Evolutionary conservation across 1,140 invertebrate genomes (phyloP), one percentile per base, ranked within the genome.

Genomic region (Melanaphis sacchari): DNA sequence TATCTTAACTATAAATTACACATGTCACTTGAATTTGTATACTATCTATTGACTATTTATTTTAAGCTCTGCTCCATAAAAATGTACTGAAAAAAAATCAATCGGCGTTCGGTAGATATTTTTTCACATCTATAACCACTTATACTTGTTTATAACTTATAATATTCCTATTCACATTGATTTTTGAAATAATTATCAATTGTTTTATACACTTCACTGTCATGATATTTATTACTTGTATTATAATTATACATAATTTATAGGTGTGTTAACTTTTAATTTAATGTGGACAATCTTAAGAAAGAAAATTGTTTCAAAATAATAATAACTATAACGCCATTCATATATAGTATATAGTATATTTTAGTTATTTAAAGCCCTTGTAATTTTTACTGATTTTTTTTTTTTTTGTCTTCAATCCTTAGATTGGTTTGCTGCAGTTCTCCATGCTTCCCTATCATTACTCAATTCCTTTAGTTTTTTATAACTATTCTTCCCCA

Each of bases 371-470:
- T 52, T 52, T 22, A 52, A 52, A 52, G 52, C 3, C 22, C 6
- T 24, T 52, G 52, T 24, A 0, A 52, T 52, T 52, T 52, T 52
- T 7, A 52, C 43, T 43, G 21, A 24, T 52, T n/a, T n/a, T n/a
- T n/a, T n/a, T n/a, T n/a, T n/a, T n/a, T n/a, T n/a, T n/a, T n/a
- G n/a, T n/a, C n/a, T n/a, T n/a, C n/a, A n/a, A n/a, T n/a, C n/a
- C n/a, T n/a, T n/a, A n/a, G n/a, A n/a, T n/a, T n/a, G n/a, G n/a
- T n/a, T n/a, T n/a, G n/a, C n/a, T n/a, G n/a, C n/a, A n/a, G 88
- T 59, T 90, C 36, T 90, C 52, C 52, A 90, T 54, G 36, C 88
- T 1, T 90, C 52, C 22, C 88, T 54, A 54, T 90, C 36, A n/a
- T 38, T 54, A 26, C 88, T 26, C 52, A 59, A 8, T 59, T 90